Conservation (phyloP, 2,888 invertebrate genomes). For the Sclerodermus sp. region DNA sequence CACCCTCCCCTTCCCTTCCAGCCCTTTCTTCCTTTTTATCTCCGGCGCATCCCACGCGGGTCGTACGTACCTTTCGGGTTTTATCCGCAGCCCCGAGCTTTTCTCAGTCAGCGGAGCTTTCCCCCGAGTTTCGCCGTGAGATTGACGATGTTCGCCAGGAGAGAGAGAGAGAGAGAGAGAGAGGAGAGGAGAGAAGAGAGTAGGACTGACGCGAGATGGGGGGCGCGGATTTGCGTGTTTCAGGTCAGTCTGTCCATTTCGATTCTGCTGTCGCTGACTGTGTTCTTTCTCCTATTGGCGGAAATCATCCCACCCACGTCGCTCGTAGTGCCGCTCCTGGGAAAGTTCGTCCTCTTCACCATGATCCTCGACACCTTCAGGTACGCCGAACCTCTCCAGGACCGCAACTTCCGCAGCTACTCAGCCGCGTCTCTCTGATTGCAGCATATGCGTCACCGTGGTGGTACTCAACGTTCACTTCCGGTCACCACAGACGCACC, state of each 20-base stretch:
- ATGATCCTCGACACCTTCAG: constrained; percentile 95
- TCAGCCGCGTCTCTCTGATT: too few relatives aligned
- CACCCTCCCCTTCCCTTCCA: not conserved
- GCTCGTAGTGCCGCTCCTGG: constrained; percentile 88
- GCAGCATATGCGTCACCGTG: constrained; percentile 90
- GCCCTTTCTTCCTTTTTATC: not conserved
- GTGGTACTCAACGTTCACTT: constrained; percentile 97
- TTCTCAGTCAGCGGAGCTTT: too few relatives aligned
- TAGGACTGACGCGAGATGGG: too few relatives aligned
- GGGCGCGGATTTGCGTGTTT: too few relatives aligned
- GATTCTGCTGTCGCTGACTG: constrained; percentile 90
- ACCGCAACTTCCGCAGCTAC: too few relatives aligned
- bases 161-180: too few relatives aligned
- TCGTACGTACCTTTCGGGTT: too few relatives aligned
- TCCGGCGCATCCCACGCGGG: not conserved
- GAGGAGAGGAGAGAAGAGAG: too few relatives aligned
- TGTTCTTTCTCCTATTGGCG: constrained; percentile 91
- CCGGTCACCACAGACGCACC: constrained; percentile 96
- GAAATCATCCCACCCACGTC: constrained; percentile 91
- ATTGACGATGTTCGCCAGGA: too few relatives aligned
- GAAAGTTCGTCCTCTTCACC: constrained; percentile 93
- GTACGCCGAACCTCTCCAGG: constrained; percentile 60
- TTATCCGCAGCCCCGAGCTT: too few relatives aligned
- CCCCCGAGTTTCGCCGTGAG: too few relatives aligned
- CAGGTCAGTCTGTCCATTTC: constrained; percentile 93